Conservation (phyloP, 2,797 vertebrate species). For the Tinamus major region DNA sequence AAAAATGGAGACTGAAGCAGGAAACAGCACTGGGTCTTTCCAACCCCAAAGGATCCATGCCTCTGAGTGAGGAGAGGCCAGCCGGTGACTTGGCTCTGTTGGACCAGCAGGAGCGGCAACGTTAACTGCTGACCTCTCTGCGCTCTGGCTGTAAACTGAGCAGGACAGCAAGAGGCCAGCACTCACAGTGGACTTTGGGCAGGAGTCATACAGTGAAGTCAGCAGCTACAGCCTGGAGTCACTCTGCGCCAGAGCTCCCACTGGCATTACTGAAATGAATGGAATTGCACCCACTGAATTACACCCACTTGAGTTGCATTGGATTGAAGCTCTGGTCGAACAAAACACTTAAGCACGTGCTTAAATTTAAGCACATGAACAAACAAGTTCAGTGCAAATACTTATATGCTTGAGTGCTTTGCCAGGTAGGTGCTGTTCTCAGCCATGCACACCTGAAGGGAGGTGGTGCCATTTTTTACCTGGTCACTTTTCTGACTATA, state of each 20-base stretch:
- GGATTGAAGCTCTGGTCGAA: slow-evolving; percentile 1
- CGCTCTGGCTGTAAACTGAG: not conserved
- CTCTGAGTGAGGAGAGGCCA: not conserved
- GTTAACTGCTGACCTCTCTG: not conserved
- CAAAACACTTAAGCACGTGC: slow-evolving; percentile 54
- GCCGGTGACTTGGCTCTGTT: not conserved
- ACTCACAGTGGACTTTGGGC: not conserved
- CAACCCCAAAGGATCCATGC: not conserved
- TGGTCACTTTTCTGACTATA: slow-evolving; percentile 28
- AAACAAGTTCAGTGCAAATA: slow-evolving; percentile 61
- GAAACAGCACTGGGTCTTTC: not conserved
- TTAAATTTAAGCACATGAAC: slow-evolving; percentile 59
- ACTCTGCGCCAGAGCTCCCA: not conserved
- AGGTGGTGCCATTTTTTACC: slow-evolving; percentile 27
- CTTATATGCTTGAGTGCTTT: slow-evolving; percentile 49
- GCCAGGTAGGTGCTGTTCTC: slow-evolving; percentile 48
- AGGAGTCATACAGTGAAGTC: not conserved
- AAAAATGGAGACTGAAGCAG: not conserved
- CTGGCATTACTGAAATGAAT: slow-evolving; percentile 53
- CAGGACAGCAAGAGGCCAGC: fast-evolving
- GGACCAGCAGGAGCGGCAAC: not conserved
- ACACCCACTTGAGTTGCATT: not conserved
- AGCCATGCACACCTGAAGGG: slow-evolving; percentile 7
- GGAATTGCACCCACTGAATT: not conserved
- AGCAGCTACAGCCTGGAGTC: not conserved